These are phyloP conservation scores for Meiosimyza platycephala DNA, from an alignment of 2,888 invertebrate species.

Conservation along the genomic window DNA sequence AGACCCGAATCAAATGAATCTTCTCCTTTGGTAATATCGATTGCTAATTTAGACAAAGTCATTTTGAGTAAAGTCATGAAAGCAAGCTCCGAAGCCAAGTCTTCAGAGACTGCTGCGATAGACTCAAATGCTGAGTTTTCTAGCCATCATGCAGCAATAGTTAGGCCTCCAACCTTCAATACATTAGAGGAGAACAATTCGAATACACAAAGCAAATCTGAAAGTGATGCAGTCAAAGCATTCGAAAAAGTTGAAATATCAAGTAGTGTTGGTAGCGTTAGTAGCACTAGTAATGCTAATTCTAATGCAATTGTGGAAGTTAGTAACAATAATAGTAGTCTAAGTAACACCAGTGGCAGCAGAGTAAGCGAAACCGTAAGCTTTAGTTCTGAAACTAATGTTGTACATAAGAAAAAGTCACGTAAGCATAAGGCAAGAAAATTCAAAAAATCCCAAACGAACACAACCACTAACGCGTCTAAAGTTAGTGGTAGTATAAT, in stretches of 20 bases:
- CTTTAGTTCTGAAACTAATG: slow-evolving; percentile 61
- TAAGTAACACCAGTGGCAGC: slow-evolving; percentile 46
- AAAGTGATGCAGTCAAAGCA: slow-evolving; percentile 8
- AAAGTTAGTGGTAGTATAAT: slow-evolving; percentile 39
- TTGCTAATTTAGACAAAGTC: slow-evolving; percentile 67
- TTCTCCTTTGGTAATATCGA: slow-evolving; percentile 67
- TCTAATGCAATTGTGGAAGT: slow-evolving; percentile 13
- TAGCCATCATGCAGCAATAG: slow-evolving; percentile 54
- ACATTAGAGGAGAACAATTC: neutral
- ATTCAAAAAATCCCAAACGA: slow-evolving; percentile 38
- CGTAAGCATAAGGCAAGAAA: slow-evolving; percentile 43
- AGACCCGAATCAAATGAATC: slow-evolving; percentile 67
- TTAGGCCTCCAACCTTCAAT: slow-evolving; percentile 54
- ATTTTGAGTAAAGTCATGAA: slow-evolving; percentile 65
- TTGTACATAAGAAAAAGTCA: slow-evolving; percentile 58
- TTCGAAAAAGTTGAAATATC: neutral
- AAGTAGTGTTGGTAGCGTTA: slow-evolving; percentile 43
- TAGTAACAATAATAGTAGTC: slow-evolving; percentile 41
- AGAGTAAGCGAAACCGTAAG: slow-evolving; percentile 58
- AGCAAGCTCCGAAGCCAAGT: slow-evolving; percentile 41
- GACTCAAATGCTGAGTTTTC: slow-evolving; percentile 61
- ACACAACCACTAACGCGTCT: neutral
- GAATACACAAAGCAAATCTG: slow-evolving; percentile 15
- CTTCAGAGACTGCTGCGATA: slow-evolving; percentile 30
- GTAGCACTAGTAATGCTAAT: slow-evolving; percentile 30